Base-by-base conservation (phyloP, 2,113 vertebrate genomes). In the Dipodomys ordii region DNA sequence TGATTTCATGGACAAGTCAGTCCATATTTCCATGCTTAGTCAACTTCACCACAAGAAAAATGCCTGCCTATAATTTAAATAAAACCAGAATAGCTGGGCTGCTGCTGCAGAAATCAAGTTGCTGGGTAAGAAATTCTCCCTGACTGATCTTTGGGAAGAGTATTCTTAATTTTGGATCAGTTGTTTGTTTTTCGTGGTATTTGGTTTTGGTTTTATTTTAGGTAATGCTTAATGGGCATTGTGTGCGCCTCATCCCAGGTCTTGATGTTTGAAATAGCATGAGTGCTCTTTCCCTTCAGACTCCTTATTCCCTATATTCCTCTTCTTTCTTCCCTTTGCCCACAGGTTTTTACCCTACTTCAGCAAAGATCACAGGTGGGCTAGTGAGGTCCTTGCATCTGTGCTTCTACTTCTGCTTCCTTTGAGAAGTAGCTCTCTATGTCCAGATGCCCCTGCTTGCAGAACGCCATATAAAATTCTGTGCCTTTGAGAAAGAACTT, bases 11-110 rank as follows among this genome's bases (percentile, higher is more conserved):
- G 32, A 82, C 12, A 5, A 28, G 4, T 85, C 53, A 67, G 72
- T 83, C 67, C 27, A 22, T 83, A 32, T 91, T 85, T 83, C 28
- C 25, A 4, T 82, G 18, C 74, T 79, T 80, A 87, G 25, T 68
- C 73, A 71, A 68, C 30, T 78, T 84, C 60, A 39, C 30, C 85
- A 90, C 12, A 60, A 83, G 83, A 94, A 57, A 90, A 80, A 71
- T 60, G 30, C 73, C 18, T 79, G 3, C 30, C 35, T 84, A 8
- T 91, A 67, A 44, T 62, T 90, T 83, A 77, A 95, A 46, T 82
- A 94, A 93, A 60, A 68, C 7, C 23, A 49, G 22, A 87, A 15
- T 84, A 81, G 92, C 78, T 88, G 67, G 71, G 83, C 77, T 79
- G 2, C 73, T 27, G 5, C 23, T 80, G 44, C 35, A 65, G 49